Evolutionary conservation across 2,888 invertebrate genomes (phyloP).

Genomic region (Oscheius sp.): DNA sequence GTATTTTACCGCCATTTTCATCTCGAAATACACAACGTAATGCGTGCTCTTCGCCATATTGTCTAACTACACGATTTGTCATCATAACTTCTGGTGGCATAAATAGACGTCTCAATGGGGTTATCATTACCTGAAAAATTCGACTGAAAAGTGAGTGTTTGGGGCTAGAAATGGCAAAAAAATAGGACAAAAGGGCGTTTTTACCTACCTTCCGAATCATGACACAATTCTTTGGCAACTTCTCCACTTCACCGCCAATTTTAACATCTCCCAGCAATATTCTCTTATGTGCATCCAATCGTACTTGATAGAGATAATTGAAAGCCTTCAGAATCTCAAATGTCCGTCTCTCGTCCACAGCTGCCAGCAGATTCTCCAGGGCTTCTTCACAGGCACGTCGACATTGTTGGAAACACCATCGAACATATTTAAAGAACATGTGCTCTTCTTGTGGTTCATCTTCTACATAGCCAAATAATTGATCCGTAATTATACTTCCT

Average conservation of each 20-base stretch:
- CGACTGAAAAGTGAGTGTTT: too few species aligned
- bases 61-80: conserved; percentile 66
- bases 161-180: too few species aligned
- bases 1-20: conserved; percentile 16
- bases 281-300: conserved; percentile 36
- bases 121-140: conserved; percentile 54
- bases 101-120: conserved; percentile 53
- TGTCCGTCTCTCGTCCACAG: conserved; percentile 58
- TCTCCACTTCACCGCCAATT: conserved; percentile 8
- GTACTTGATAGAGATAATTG: conserved; percentile 42
- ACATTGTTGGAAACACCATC: conserved; percentile 50
- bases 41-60: conserved; percentile 66
- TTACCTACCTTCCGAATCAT: conserved; percentile 46
- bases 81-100: conserved; percentile 70
- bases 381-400: conserved; percentile 57
- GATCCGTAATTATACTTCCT: conserved; percentile 59
- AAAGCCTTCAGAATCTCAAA: conserved; percentile 51
- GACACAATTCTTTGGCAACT: conserved; percentile 55
- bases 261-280: conserved; percentile 38
- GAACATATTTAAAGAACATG: conserved; percentile 31
- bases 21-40: conserved; percentile 59
- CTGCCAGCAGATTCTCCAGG: conserved; percentile 58
- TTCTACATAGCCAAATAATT: conserved; percentile 47
- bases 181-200: not conserved
- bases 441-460: conserved; percentile 10